phyloP scores from a whole-genome alignment of 1,140 invertebrate genomes.

The Diabrotica virgifera region DNA sequence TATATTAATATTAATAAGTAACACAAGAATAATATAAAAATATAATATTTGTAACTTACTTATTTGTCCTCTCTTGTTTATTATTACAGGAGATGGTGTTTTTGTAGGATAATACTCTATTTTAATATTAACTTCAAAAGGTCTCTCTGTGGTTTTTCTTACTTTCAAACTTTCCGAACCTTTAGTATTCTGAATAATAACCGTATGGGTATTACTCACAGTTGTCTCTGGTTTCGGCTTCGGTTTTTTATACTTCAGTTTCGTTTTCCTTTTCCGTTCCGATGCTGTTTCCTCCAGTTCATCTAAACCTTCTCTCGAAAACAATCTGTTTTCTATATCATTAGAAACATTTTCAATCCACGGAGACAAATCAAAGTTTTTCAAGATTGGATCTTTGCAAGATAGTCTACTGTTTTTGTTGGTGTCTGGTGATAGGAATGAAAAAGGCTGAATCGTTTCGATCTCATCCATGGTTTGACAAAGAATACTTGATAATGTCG shows the following conservation, averaged over 20 bases:
- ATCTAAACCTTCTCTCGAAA: slow-evolving; percentile 14
- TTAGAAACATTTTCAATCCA: slow-evolving; percentile 48
- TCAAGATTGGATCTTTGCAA: slow-evolving; percentile 66
- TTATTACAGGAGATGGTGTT: slow-evolving; percentile 24
- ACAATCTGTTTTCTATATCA: slow-evolving; percentile 13
- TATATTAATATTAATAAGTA: too few species aligned
- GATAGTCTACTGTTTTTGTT: slow-evolving; percentile 62
- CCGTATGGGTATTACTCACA: slow-evolving; percentile 23
- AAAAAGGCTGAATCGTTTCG: slow-evolving; percentile 70
- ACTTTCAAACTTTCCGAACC: not conserved
- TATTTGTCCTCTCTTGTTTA: too few species aligned
- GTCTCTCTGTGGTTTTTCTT: slow-evolving; percentile 1
- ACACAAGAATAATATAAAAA: too few species aligned
- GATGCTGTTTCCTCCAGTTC: slow-evolving; percentile 20
- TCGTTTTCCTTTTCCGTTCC: slow-evolving; percentile 12
- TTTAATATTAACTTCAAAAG: slow-evolving; percentile 43
- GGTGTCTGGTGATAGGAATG: slow-evolving; percentile 66
- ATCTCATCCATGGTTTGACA: slow-evolving; percentile 79
- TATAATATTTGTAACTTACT: too few species aligned
- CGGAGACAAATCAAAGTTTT: slow-evolving; percentile 65
- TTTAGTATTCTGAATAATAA: slow-evolving; percentile 21
- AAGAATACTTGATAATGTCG: slow-evolving; percentile 77
- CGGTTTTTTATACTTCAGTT: slow-evolving; percentile 10
- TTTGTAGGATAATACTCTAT: slow-evolving; percentile 35
- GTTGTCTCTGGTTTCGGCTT: slow-evolving; percentile 3